These are phyloP conservation scores for Eulemur albifrons DNA, from an alignment of 2,797 vertebrate genomes.

Conservation along the genomic window DNA sequence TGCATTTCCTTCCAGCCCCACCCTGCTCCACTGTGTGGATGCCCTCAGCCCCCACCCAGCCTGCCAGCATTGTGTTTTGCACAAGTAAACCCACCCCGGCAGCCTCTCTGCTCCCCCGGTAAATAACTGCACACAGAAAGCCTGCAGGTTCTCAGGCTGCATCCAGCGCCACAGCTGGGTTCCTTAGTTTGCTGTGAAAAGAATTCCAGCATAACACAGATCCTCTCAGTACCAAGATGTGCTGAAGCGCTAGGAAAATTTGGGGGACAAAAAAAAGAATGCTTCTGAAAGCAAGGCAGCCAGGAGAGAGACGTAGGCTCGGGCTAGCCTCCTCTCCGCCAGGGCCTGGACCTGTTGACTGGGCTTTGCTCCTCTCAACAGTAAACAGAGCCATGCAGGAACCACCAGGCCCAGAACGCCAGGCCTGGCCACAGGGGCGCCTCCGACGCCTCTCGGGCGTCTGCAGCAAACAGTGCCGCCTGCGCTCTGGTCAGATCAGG, in stretches of 20 bases:
- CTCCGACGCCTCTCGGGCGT: background rate
- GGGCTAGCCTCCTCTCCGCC: background rate
- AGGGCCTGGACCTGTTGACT: background rate
- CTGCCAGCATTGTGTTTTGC: background rate
- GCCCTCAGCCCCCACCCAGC: too few relatives aligned
- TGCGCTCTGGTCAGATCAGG: slow-evolving; percentile 30
- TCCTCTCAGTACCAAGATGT: slow-evolving; percentile 6
- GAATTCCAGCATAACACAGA: background rate
- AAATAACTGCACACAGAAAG: background rate
- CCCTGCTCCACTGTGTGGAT: accelerated
- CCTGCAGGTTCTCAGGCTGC: background rate
- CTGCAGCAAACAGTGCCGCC: slow-evolving; percentile 37
- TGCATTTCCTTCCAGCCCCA: background rate
- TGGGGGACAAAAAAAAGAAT: background rate
- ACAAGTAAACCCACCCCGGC: background rate
- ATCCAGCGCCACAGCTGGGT: background rate
- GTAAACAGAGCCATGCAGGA: slow-evolving; percentile 11
- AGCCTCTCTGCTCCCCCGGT: accelerated
- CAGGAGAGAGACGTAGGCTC: background rate
- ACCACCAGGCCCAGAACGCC: background rate
- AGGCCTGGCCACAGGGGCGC: background rate
- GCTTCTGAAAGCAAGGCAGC: background rate
- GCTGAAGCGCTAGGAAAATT: background rate
- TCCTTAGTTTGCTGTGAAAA: slow-evolving; percentile 27
- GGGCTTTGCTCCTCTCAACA: background rate